phyloP scores from a whole-genome alignment of 2,113 vertebrate species.

The Oceanodroma tethys region DNA sequence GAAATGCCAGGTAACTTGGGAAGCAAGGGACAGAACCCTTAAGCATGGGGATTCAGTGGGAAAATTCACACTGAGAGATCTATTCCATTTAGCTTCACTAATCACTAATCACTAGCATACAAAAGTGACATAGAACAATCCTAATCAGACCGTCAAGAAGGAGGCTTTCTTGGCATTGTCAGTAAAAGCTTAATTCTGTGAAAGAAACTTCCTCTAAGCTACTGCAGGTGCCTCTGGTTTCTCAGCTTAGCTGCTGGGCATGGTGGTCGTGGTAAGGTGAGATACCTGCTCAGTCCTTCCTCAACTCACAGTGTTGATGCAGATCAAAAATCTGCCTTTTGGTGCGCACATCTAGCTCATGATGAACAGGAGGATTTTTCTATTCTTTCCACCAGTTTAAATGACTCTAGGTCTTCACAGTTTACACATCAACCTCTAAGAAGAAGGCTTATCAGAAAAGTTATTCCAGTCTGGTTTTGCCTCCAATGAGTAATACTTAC shows the following conservation, averaged over 20 bases:
- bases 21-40: background rate
- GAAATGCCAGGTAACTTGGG: background rate
- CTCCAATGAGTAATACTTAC: background rate
- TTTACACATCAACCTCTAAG: background rate
- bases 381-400: background rate
- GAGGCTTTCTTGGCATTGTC: background rate
- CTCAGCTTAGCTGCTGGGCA: background rate
- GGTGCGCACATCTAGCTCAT: background rate
- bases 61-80: background rate
- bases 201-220: background rate
- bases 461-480: background rate
- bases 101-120: background rate
- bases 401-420: background rate
- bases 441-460: background rate
- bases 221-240: background rate
- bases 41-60: background rate
- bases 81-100: background rate
- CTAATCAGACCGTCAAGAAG: background rate
- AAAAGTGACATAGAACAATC: background rate
- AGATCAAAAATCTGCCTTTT: background rate
- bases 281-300: background rate
- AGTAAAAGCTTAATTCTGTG: background rate
- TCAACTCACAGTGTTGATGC: background rate
- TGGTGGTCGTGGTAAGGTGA: background rate
- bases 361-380: background rate